These are phyloP conservation scores for Coptodon rendalli DNA, from an alignment of 2,113 vertebrate species.

Conservation along the genomic window DNA sequence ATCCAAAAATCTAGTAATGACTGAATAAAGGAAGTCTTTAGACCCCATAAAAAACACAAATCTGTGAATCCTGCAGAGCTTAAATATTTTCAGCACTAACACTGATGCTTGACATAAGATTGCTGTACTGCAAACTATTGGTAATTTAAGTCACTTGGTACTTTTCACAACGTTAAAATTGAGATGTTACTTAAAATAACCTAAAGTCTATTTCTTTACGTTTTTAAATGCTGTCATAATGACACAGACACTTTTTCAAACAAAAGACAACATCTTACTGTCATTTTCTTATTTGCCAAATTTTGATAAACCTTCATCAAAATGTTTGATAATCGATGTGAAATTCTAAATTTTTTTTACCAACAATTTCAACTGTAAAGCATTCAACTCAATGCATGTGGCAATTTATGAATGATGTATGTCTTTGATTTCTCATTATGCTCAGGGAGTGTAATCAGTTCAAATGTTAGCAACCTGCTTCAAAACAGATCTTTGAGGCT, in stretches of 20 bases:
- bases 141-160: not conserved
- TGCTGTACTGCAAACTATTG: not conserved
- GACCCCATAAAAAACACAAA: not conserved
- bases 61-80: not conserved
- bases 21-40: not conserved
- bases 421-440: not conserved
- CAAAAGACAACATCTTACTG: not conserved
- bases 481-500: not conserved
- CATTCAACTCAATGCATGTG: not conserved
- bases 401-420: not conserved
- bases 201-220: not conserved
- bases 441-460: not conserved
- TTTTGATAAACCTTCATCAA: not conserved
- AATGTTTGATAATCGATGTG: not conserved
- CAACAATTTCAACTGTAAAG: not conserved
- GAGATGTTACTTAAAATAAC: not conserved
- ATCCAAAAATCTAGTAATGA: not conserved
- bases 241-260: not conserved
- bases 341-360: not conserved
- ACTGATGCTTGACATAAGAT: not conserved
- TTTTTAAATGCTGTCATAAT: not conserved
- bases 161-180: not conserved
- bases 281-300: not conserved
- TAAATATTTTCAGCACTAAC: not conserved
- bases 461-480: not conserved